Conservation (phyloP, 2,113 vertebrate genomes). For the Nothocercus nigrocapillus region DNA sequence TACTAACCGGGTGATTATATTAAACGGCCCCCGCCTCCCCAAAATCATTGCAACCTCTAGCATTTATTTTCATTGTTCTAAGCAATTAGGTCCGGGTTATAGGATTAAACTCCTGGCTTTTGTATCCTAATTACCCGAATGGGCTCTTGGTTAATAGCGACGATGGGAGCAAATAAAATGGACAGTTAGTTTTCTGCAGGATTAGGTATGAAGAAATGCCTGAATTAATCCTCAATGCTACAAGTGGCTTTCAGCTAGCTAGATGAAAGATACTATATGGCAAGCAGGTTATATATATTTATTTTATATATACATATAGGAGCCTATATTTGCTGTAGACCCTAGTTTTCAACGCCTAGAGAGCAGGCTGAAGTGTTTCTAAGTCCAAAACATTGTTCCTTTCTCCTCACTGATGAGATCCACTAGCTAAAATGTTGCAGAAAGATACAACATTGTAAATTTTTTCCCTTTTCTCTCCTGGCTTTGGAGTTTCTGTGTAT, state of each 20-base stretch:
- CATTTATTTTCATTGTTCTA: constrained; percentile 2
- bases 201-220: background rate
- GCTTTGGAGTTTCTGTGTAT: background rate
- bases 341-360: background rate
- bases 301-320: background rate
- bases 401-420: background rate
- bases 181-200: background rate
- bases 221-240: background rate
- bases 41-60: background rate
- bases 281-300: background rate
- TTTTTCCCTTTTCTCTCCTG: background rate
- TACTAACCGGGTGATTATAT: background rate
- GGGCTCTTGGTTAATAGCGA: background rate
- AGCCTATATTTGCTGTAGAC: background rate
- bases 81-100: background rate
- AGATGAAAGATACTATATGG: background rate
- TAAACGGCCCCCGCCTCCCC: background rate
- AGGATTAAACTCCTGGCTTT: background rate
- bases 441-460: background rate
- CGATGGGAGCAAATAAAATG: background rate
- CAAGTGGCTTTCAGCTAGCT: background rate
- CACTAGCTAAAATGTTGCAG: fast-evolving
- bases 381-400: background rate
- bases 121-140: background rate
- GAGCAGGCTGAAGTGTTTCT: background rate